Conservation (phyloP, 2,888 invertebrate genomes). For the Bugula neritina region DNA sequence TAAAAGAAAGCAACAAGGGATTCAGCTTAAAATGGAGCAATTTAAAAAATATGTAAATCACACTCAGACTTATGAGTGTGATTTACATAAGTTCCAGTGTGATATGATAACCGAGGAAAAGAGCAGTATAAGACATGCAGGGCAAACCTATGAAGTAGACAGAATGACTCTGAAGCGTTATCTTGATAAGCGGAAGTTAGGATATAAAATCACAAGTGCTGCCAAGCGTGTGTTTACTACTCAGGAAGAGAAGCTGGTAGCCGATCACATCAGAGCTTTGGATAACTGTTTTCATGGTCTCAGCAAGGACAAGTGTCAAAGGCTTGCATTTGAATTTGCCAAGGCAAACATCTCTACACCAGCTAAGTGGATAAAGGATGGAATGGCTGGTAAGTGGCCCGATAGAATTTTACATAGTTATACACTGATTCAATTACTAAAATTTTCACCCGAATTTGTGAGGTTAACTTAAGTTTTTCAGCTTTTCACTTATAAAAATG, state of each 20-base stretch:
- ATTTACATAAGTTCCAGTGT: too few relatives aligned
- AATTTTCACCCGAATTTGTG: too few relatives aligned
- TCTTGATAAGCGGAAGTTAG: too few relatives aligned
- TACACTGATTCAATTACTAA: conserved; percentile 26
- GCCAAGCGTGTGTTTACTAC: neutral
- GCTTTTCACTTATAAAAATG: too few relatives aligned
- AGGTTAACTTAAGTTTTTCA: too few relatives aligned
- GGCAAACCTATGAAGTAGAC: neutral
- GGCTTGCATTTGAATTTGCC: neutral
- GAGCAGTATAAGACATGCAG: neutral
- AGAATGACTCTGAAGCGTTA: neutral
- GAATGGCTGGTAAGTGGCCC: conserved; percentile 13
- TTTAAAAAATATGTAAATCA: too few relatives aligned
- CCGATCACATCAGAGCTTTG: neutral
- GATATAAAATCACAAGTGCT: neutral
- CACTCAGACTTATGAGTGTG: too few relatives aligned
- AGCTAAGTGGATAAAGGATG: conserved; percentile 25
- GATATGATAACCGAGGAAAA: neutral
- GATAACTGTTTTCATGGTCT: conserved; percentile 16
- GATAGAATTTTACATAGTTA: too few relatives aligned
- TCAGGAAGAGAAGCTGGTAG: neutral
- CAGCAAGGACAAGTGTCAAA: neutral
- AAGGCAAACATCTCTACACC: neutral
- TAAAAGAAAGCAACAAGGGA: too few relatives aligned
- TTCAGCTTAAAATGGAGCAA: too few relatives aligned